phyloP scores from a whole-genome alignment of 2,888 invertebrate genomes.

The Hydriomena furcata region DNA sequence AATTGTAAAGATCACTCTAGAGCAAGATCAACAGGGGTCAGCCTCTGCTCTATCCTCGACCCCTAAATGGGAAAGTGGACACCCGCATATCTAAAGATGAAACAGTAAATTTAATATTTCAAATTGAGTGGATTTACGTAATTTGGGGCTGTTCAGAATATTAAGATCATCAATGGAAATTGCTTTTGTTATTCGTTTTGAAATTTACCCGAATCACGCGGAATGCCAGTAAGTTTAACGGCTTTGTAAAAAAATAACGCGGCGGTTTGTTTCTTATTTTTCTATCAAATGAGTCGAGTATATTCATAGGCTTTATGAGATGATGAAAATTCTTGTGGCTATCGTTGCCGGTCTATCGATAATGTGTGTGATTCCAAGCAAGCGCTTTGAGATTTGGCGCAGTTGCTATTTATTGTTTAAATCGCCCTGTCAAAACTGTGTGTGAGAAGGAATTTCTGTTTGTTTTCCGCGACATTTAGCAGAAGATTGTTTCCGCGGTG shows the following conservation, averaged over 20 bases:
- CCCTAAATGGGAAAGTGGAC: slow-evolving; percentile 67
- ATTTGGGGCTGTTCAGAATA: slow-evolving; percentile 43
- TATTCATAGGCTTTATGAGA: too few relatives aligned
- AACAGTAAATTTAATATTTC: slow-evolving; percentile 58
- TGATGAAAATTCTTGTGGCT: too few relatives aligned
- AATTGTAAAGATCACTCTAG: slow-evolving; percentile 45
- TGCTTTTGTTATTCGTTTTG: slow-evolving; percentile 17
- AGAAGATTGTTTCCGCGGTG: slow-evolving; percentile 47
- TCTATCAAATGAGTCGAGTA: too few relatives aligned
- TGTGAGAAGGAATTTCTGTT: slow-evolving; percentile 18
- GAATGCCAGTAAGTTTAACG: slow-evolving; percentile 8
- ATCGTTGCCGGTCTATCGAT: too few relatives aligned
- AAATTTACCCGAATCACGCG: slow-evolving; percentile 7
- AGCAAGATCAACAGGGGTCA: slow-evolving; percentile 47
- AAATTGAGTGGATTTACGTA: slow-evolving; percentile 58
- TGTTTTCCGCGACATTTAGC: slow-evolving; percentile 22
- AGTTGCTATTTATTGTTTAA: neutral
- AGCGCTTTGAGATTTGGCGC: neutral
- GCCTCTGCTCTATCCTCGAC: slow-evolving; percentile 51
- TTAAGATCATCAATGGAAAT: slow-evolving; percentile 34
- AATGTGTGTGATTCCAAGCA: too few relatives aligned
- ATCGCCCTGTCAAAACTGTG: neutral
- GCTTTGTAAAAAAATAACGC: too few relatives aligned
- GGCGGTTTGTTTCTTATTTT: too few relatives aligned
- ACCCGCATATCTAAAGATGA: slow-evolving; percentile 67